Evolutionary conservation across 2,888 invertebrate genomes (phyloP).

Genomic region (Temnothorax unifasciatus): DNA sequence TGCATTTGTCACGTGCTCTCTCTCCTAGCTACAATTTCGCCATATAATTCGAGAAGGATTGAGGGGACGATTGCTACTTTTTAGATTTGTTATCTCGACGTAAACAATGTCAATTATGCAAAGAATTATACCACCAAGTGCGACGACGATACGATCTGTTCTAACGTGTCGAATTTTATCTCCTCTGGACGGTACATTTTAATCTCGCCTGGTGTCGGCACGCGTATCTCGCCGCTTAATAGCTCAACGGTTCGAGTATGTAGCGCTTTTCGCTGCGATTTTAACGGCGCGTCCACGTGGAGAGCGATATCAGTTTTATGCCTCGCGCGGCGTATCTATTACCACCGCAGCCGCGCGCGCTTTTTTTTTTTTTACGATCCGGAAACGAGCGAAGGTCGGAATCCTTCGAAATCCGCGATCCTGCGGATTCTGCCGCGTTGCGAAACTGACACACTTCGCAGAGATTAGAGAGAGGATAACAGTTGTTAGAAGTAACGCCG

Average conservation of each 20-base stretch:
- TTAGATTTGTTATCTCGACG: not conserved
- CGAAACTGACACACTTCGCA: constrained; percentile 14
- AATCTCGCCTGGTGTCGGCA: not conserved
- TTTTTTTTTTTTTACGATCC: constrained; percentile 34
- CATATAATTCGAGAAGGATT: not conserved
- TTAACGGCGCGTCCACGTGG: constrained; percentile 34
- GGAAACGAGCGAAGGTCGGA: constrained; percentile 30
- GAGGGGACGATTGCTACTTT: not conserved
- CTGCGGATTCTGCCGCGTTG: constrained; percentile 5
- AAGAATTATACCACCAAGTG: not conserved
- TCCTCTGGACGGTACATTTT: not conserved
- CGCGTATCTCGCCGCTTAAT: constrained; percentile 1
- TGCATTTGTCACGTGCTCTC: constrained; percentile 10
- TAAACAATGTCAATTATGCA: not conserved
- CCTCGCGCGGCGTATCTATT: constrained; percentile 17
- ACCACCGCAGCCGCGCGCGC: not conserved
- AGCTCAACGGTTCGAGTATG: not conserved
- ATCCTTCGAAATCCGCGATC: constrained; percentile 31
- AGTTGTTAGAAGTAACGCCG: constrained; percentile 8
- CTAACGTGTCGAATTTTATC: constrained; percentile 8
- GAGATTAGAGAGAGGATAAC: constrained; percentile 23
- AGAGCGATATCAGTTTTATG: constrained; percentile 47
- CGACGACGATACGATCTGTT: not conserved
- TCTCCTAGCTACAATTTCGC: not conserved
- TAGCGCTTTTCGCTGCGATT: constrained; percentile 21